These are phyloP conservation scores for Ephialtes manifestator DNA, from an alignment of 2,888 invertebrate species.

Conservation along the genomic window DNA sequence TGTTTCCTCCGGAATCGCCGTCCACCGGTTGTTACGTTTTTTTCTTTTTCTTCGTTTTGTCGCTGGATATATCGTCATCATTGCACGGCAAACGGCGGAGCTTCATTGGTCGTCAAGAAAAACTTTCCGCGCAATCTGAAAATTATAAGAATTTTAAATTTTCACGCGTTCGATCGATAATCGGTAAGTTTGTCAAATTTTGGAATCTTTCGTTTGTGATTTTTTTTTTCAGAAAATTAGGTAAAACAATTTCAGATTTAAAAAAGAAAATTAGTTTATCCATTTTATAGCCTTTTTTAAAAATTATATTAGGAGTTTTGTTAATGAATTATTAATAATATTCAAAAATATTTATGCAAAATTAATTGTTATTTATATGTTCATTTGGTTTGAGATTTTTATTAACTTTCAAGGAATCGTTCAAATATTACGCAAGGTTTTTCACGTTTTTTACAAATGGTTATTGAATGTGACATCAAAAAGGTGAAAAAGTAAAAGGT, in stretches of 20 bases:
- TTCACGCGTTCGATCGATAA: not conserved
- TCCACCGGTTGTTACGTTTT: slow-evolving; percentile 21
- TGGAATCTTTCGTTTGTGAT: slow-evolving; percentile 24
- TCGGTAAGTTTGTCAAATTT: not conserved
- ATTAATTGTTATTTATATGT: no score
- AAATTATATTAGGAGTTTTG: not conserved
- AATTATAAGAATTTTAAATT: slow-evolving; percentile 2
- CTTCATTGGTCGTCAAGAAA: slow-evolving; percentile 78
- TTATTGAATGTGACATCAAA: no score
- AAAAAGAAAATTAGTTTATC: not conserved
- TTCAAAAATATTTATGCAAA: no score
- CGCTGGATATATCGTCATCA: slow-evolving; percentile 56
- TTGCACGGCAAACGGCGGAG: slow-evolving; percentile 79
- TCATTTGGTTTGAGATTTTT: no score
- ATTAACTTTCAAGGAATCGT: no score
- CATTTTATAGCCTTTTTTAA: not conserved
- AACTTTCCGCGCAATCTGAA: slow-evolving; percentile 81
- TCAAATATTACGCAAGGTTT: no score
- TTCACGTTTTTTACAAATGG: no score
- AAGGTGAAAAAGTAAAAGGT: no score
- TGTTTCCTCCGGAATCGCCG: slow-evolving; percentile 59
- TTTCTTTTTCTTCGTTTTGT: slow-evolving; percentile 2
- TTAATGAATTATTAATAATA: no score
- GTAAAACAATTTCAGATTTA: no score
- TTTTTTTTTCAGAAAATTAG: no score